Conservation (phyloP, 2,888 invertebrate genomes). For the Macroteleia sp. region DNA sequence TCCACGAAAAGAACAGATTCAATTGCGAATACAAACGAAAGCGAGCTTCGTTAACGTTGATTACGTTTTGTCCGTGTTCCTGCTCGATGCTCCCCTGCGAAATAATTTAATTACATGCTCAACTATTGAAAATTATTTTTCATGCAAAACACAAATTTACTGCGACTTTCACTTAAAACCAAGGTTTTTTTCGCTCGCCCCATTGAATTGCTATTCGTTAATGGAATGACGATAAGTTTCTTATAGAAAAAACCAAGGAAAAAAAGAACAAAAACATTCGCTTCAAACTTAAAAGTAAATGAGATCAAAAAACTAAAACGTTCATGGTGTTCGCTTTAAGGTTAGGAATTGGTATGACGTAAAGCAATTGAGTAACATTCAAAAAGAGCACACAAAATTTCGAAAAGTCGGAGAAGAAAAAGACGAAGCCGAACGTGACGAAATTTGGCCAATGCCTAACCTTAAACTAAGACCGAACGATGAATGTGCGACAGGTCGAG, state of each 20-base stretch:
- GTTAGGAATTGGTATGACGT: slow-evolving; percentile 13
- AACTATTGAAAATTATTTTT: slow-evolving; percentile 66
- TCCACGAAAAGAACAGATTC: slow-evolving; percentile 63
- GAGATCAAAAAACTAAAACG: slow-evolving; percentile 14
- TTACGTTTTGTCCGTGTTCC: slow-evolving; percentile 62
- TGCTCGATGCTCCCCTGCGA: slow-evolving; percentile 46
- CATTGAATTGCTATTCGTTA: slow-evolving; percentile 20
- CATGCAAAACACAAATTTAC: slow-evolving; percentile 44
- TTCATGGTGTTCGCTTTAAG: neutral
- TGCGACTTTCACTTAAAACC: slow-evolving; percentile 51
- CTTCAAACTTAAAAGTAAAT: slow-evolving; percentile 13
- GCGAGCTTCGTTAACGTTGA: slow-evolving; percentile 66
- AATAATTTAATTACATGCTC: slow-evolving; percentile 63
- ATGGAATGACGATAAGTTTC: slow-evolving; percentile 11
- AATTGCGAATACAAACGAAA: slow-evolving; percentile 66
- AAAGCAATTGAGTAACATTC: slow-evolving; percentile 5
- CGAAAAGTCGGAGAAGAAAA: neutral
- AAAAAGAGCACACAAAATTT: slow-evolving; percentile 15
- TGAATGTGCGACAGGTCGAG: slow-evolving; percentile 44
- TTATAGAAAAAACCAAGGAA: neutral
- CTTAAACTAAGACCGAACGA: slow-evolving; percentile 41
- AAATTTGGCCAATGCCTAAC: slow-evolving; percentile 41
- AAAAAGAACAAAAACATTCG: neutral
- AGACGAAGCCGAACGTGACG: slow-evolving; percentile 2
- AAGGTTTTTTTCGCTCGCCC: slow-evolving; percentile 15